These are phyloP conservation scores for Notospermus geniculatus DNA, from an alignment of 1,140 invertebrate species.

Conservation along the genomic window DNA sequence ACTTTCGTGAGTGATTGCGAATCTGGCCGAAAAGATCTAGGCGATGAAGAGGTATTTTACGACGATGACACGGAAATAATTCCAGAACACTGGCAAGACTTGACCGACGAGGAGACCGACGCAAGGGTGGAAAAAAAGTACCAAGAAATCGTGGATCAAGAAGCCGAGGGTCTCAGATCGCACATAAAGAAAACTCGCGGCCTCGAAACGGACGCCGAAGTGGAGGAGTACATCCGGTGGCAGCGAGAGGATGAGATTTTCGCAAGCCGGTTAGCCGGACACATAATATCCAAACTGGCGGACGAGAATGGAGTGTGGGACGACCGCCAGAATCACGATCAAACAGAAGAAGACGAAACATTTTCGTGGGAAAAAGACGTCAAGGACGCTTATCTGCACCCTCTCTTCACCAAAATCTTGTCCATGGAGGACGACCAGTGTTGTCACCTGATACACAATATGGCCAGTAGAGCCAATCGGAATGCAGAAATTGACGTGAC, in stretches of 20 bases:
- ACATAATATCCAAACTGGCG: not conserved
- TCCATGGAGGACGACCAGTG: not conserved
- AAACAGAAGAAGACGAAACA: not conserved
- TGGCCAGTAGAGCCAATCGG: not conserved
- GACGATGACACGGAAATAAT: slow-evolving; percentile 4
- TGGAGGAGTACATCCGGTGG: not conserved
- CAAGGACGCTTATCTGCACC: not conserved
- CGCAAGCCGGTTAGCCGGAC: not conserved
- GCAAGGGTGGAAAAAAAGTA: not conserved
- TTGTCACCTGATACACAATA: not conserved
- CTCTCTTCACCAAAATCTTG: not conserved
- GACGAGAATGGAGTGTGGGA: not conserved
- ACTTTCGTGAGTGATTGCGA: too few species aligned
- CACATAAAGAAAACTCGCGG: not conserved
- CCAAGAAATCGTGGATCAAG: not conserved
- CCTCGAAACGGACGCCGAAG: not conserved
- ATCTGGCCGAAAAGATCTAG: too few species aligned
- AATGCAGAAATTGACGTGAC: not conserved
- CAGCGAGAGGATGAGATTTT: not conserved
- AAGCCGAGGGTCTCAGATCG: not conserved
- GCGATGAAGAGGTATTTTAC: slow-evolving; percentile 2
- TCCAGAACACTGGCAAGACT: slow-evolving; percentile 1
- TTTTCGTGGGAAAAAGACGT: slow-evolving; percentile 3
- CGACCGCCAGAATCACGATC: too few species aligned
- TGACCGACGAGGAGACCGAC: not conserved